Percentiles rank a stretch among this genome's conserved stretches.
phyloP scores from a whole-genome alignment of 1,140 invertebrate species.

The Megathymus violae region DNA sequence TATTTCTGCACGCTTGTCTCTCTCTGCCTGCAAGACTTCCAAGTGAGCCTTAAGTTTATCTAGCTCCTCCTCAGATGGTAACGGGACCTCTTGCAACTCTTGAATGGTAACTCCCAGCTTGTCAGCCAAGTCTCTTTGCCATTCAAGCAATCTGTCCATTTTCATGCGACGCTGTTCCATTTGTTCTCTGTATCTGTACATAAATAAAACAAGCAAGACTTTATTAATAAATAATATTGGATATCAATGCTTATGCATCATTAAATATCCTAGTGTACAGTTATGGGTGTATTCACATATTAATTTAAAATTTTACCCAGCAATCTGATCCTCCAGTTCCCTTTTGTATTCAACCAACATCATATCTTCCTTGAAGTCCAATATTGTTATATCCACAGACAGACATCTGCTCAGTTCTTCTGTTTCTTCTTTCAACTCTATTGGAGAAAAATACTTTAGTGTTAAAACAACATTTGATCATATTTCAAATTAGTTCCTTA shows the following conservation, averaged over 20 bases:
- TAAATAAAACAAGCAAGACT: neutral
- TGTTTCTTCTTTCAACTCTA: slow-evolving; percentile 73
- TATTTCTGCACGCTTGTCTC: slow-evolving; percentile 80
- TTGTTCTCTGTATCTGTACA: slow-evolving; percentile 69
- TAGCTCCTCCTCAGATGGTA: slow-evolving; percentile 83
- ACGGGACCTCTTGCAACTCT: slow-evolving; percentile 71
- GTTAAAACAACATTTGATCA: no score
- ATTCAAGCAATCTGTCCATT: slow-evolving; percentile 70
- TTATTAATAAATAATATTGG: no score
- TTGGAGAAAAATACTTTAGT: slow-evolving; percentile 11
- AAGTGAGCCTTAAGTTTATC: slow-evolving; percentile 81
- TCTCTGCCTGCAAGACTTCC: slow-evolving; percentile 82
- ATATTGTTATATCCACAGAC: slow-evolving; percentile 68
- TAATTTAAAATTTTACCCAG: slow-evolving; percentile 50
- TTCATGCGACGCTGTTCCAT: slow-evolving; percentile 66
- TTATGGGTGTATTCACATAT: no score
- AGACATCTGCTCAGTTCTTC: slow-evolving; percentile 69
- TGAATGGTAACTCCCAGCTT: slow-evolving; percentile 75
- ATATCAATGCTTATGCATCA: no score
- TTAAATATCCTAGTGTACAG: no score
- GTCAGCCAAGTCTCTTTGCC: slow-evolving; percentile 72
- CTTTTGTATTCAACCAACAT: slow-evolving; percentile 69
- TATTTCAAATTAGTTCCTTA: no score
- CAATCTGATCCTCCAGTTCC: slow-evolving; percentile 70
- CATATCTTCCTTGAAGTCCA: slow-evolving; percentile 69